Evolutionary conservation across 2,888 invertebrate species (phyloP), one percentile per base, ranked within the genome.

Genomic region (Tenthredo livida): DNA sequence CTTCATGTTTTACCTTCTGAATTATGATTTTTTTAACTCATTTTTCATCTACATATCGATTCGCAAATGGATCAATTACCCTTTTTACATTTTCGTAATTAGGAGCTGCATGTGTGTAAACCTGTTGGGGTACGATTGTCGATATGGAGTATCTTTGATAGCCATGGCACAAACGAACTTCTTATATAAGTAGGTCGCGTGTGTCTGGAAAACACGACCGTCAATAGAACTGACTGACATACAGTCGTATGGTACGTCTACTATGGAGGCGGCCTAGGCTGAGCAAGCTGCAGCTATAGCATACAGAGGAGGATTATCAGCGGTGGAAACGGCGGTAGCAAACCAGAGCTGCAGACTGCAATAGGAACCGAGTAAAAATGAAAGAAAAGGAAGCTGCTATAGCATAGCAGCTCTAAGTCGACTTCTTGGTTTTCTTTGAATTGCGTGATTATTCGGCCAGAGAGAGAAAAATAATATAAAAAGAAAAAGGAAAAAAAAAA

Each of bases 151-250:
- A 29, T 29, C n/a, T 15, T 0, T n/a, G 17, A 54, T n/a, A n/a
- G n/a, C n/a, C n/a, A 6, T n/a, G 54, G 6, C 54, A n/a, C 54
- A 7, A n/a, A n/a, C 54, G 54, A 54, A 54, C 54, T n/a, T 54
- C 54, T 54, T n/a, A n/a, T 54, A 47, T 47, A 77, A 77, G 77
- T 77, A 77, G 77, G 77, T 77, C 77, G 54, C 75, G 54, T 54
- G 77, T 77, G 77, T 77, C 50, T 54, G 77, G 77, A 77, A 77
- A 77, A 77, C 50, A 77, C 54, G 77, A 54, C 17, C 77, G 77
- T 77, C 77, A 17, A 77, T 77, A 77, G 77, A 77, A 25, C 61
- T 10, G 17, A 77, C 77, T 77, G 75, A 75, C 77, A 50, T 7
- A n/a, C n/a, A 15, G 54, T n/a, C 17, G 25, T 47, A 15, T 43